phyloP scores from a whole-genome alignment of 2,888 invertebrate species.

The Prostheceraeus crozeri region DNA sequence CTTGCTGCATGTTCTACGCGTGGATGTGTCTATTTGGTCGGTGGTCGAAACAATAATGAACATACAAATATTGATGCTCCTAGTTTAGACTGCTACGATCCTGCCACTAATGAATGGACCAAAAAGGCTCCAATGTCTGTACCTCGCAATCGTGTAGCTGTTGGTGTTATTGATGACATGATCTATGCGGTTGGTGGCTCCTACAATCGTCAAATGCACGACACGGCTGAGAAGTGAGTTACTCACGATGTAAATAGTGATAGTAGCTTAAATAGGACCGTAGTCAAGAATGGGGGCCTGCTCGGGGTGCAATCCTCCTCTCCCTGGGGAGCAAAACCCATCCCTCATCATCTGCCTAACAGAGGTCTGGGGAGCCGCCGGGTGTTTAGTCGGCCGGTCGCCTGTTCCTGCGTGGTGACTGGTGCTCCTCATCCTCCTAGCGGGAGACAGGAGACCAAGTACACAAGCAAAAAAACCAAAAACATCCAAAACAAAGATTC shows the following conservation, averaged over 20 bases:
- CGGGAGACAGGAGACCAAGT: too few species aligned
- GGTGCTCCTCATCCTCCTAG: too few species aligned
- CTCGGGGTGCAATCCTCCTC: too few species aligned
- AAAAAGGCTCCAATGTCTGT: constrained; percentile 72
- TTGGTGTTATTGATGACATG: constrained; percentile 83
- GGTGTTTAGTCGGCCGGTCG: too few species aligned
- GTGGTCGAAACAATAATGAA: constrained; percentile 78
- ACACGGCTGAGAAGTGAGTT: constrained; percentile 75
- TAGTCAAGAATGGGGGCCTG: too few species aligned
- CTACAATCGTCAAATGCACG: constrained; percentile 74
- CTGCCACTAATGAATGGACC: constrained; percentile 74
- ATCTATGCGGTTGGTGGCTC: constrained; percentile 86
- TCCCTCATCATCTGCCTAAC: too few species aligned
- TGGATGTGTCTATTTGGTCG: constrained; percentile 78
- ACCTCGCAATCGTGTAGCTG: constrained; percentile 78
- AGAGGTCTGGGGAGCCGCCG: too few species aligned
- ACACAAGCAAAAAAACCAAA: too few species aligned
- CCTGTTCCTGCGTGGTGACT: too few species aligned
- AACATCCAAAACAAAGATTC: too few species aligned
- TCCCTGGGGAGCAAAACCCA: too few species aligned
- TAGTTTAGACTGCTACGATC: constrained; percentile 74
- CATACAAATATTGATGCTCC: constrained; percentile 63
- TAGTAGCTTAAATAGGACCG: not conserved
- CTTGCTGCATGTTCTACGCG: constrained; percentile 54
- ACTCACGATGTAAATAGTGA: not conserved